Base-by-base conservation (phyloP, 2,888 invertebrate genomes). In the Eilema griseolum region DNA sequence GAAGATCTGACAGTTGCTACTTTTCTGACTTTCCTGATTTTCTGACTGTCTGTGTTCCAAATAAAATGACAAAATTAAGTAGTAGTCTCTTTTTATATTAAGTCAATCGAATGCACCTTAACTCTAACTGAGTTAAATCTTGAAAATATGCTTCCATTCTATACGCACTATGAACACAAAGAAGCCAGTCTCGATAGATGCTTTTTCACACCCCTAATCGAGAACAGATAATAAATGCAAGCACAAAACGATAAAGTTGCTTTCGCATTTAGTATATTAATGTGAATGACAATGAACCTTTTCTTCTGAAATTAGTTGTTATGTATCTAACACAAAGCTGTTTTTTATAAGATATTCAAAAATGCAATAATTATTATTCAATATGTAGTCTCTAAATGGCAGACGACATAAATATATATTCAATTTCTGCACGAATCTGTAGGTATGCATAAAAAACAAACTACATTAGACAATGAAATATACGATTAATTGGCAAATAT, bases 381-480 rank as follows among this genome's bases (percentile, higher is more conserved):
- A 16, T 46, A 46, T 20, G 41, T 16, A 41, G 10, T 20, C n/a
- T 10, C n/a, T 52, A 41, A n/a, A 41, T n/a, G 8, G n/a, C n/a
- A 52, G 52, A 52, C n/a, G 52, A 52, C 52, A 52, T 52, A 52
- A 52, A 52, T 52, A n/a, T n/a, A 52, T 52, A 46, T 52, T 52
- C 2, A 52, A 52, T 52, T 52, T 52, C n/a, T n/a, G 10, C 3
- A 52, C 52, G n/a, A 52, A 52, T 46, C 20, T 8, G n/a, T 52
- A 41, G 41, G 16, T 4, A 52, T 52, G 52, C 52, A n/a, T 52
- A 52, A 52, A 52, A 52, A 52, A 7, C 16, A 52, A 52, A 52
- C 52, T 52, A 20, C 8, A 10, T 52, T n/a, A n/a, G n/a, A 52
- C 52, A n/a, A n/a, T 46, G 20, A n/a, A 52, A 52, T 20, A n/a